Evolutionary conservation across 2,888 invertebrate species (phyloP).

Genomic region (Cephus sareptanus): DNA sequence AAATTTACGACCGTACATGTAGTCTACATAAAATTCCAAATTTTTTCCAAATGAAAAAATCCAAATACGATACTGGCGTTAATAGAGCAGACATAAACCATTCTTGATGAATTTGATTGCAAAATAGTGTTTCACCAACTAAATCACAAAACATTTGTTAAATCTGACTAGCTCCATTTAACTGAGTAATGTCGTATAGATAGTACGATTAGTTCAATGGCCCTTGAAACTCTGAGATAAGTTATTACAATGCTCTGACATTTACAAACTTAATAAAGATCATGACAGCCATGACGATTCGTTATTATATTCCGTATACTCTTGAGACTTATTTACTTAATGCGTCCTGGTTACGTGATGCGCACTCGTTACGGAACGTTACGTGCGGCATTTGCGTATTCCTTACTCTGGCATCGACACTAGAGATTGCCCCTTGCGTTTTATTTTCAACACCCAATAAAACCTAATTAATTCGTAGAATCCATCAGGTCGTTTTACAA

Average conservation of each 20-base stretch:
- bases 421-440: neutral
- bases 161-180: neutral
- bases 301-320: slow-evolving; percentile 9
- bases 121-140: neutral
- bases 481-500: neutral
- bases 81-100: neutral
- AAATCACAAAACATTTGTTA: neutral
- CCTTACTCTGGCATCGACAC: neutral
- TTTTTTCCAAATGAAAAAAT: neutral
- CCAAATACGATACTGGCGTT: neutral
- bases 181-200: neutral
- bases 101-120: neutral
- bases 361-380: slow-evolving; percentile 13
- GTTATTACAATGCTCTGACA: neutral
- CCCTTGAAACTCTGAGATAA: neutral
- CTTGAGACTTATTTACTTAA: slow-evolving; percentile 16
- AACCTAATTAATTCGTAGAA: neutral
- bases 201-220: neutral
- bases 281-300: slow-evolving; percentile 22
- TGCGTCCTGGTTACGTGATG: slow-evolving; percentile 30
- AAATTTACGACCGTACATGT: neutral
- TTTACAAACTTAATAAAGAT: slow-evolving; percentile 23
- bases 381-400: neutral
- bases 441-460: neutral
- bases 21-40: neutral